Evolutionary conservation across 2,113 vertebrate species (phyloP), one percentile per base, ranked within the genome.

Genomic region (Gasterosteus nipponicus): DNA sequence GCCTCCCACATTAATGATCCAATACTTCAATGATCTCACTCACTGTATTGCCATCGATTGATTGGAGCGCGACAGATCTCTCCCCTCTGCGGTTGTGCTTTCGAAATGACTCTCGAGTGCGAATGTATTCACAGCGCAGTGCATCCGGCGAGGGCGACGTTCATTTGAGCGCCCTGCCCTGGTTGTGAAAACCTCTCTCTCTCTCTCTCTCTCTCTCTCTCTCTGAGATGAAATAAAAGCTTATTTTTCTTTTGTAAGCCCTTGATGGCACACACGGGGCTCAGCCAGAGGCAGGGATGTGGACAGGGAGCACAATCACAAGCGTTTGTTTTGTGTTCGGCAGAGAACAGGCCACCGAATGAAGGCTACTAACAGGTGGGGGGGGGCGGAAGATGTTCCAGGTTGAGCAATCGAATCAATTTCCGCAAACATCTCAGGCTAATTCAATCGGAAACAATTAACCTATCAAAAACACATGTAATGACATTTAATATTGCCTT

Each of bases 71-170:
- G 19, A 31, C 12, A 10, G 9, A 56, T 54, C 62, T 54, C 56
- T 67, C 29, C 59, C 66, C 16, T 7, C 0, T 2, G 22, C 26
- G 46, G 54, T 26, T 47, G 33, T 57, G n/a, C 26, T 33, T 60
- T 65, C 18, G 46, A 60, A 62, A 33, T 7, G 49, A 46, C 39
- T 59, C 26, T 10, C 6, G 38, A 42, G 16, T 53, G 39, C 15
- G 49, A 77, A 70, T 80, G 9, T 62, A 56, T 85, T 39, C 65
- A 26, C 12, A 57, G 15, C 73, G 69, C 29, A 33, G 7, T 15
- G 9, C 56, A 61, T 39, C 19, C 35, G 81, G 39, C 31, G 31
- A 61, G 57, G 41, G 31, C 39, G 19, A 22, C 39, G 62, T 56
- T 39, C 2, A 51, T 54, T 22, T 31, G 16, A 56, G 31, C 62